Percentiles rank a stretch among this genome's conserved stretches.
These are phyloP conservation scores for Centropus unirufus DNA, from an alignment of 2,113 vertebrate species.

Conservation along the genomic window DNA sequence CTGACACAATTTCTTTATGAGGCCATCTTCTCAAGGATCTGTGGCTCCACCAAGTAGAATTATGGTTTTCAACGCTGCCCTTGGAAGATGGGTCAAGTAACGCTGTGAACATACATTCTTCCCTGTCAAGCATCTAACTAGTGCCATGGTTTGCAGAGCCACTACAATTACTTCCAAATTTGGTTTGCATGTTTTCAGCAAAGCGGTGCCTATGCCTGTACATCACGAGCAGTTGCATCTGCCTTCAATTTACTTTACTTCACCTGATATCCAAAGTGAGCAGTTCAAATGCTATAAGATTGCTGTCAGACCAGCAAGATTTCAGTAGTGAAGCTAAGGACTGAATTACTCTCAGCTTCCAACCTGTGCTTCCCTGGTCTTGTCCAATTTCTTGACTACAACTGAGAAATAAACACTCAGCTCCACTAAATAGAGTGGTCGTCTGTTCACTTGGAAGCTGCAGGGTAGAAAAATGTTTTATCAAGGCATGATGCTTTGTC, in stretches of 20 bases:
- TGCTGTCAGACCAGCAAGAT: background rate
- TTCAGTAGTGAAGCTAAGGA: background rate
- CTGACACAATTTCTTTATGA: conserved; percentile 66
- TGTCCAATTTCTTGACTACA: conserved; percentile 2
- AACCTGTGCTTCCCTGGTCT: background rate
- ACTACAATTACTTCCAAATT: conserved; percentile 41
- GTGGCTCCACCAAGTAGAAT: conserved; percentile 44
- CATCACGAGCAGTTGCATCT: conserved; percentile 37
- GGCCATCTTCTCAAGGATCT: conserved; percentile 58
- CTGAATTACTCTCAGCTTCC: conserved; percentile 16
- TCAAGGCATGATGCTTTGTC: conserved; percentile 15
- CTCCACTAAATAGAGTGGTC: background rate
- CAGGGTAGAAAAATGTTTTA: conserved; percentile 2
- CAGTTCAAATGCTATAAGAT: background rate
- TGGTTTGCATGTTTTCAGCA: conserved; percentile 55
- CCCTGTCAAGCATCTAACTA: conserved; percentile 38
- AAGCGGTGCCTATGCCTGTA: background rate
- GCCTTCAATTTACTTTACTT: conserved; percentile 52
- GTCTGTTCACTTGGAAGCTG: background rate
- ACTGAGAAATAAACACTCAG: conserved; percentile 10
- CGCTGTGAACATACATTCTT: conserved; percentile 6
- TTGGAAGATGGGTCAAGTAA: conserved; percentile 57
- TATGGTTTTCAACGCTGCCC: conserved; percentile 47
- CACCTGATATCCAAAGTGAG: conserved; percentile 45
- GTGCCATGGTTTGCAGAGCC: conserved; percentile 31